Base-by-base conservation (phyloP, 2,888 invertebrate species). In the Chesias legatella region DNA sequence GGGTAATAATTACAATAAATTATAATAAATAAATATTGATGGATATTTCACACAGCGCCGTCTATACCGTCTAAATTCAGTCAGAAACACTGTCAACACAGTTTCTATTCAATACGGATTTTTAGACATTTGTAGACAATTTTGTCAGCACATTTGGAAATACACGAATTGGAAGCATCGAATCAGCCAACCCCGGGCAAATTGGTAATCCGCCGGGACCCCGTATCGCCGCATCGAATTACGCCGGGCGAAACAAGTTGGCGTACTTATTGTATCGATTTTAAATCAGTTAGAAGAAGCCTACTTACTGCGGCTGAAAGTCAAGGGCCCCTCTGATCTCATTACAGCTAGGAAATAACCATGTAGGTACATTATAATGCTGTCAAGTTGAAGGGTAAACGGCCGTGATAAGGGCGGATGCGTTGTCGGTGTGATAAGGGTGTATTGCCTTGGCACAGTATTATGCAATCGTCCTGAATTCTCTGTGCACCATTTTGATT, bases 261-360 rank as follows among this genome's bases (percentile, higher is more conserved):
- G 5, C 13, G 13, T 17, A 17, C 13, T 17, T 17, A 17, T 17
- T 17, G 13, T 23, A 39, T 39, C 23, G 38, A 33, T 39, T 39
- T 33, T 33, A 24, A 33, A 31, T 34, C 34, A 34, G 25, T 22
- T 7, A 7, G 21, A 21, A 7, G 45, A 45, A 45, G 33, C 45
- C 45, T 7, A 31, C 4, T 20, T 27, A 30, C 33, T 33, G 36
- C 29, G 55, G 49, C 63, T 67, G 67, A 79, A 81, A 74, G 85
- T 85, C 85, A 84, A 82, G 84, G 81, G 69, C 62, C 59, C 34
- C 36, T 17, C 52, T 74, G 71, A 83, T 83, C 79, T 67, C 59
- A 68, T 81, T 82, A 82, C 53, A 21, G 32, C 40, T 50, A 63
- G 62, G 64, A 70, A 73, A 62, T 56, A 55, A 42, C 34, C 13